These are phyloP conservation scores for Knipowitschia caucasica DNA, from an alignment of 2,797 vertebrate genomes.

Conservation along the genomic window DNA sequence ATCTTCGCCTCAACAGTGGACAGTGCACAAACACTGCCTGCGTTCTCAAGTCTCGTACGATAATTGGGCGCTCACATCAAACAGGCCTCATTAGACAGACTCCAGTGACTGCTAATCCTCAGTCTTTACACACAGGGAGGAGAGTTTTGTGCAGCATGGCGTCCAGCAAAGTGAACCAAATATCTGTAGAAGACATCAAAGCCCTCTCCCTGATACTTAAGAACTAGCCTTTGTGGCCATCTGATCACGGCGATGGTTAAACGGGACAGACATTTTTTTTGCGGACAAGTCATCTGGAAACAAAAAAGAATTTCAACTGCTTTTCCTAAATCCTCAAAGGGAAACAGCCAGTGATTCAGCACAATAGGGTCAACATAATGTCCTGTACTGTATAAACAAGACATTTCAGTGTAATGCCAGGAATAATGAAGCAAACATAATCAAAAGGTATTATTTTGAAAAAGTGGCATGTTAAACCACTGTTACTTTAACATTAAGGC, in stretches of 20 bases:
- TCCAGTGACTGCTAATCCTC: slow-evolving; percentile 75
- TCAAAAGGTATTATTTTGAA: slow-evolving; percentile 1
- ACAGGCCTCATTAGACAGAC: slow-evolving; percentile 76
- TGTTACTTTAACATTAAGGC: slow-evolving; percentile 16
- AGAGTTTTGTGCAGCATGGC: slow-evolving; percentile 59
- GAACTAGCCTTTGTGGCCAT: slow-evolving; percentile 25
- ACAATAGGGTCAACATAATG: slow-evolving; percentile 14
- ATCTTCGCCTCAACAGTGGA: slow-evolving; percentile 38
- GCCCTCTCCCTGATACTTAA: slow-evolving; percentile 42
- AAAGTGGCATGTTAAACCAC: slow-evolving; percentile 11
- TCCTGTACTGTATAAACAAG: not conserved
- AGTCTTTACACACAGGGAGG: slow-evolving; percentile 65
- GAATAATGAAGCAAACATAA: not conserved
- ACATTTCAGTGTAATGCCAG: no score
- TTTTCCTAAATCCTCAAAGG: slow-evolving; percentile 32
- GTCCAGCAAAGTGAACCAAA: slow-evolving; percentile 64
- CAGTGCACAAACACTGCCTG: slow-evolving; percentile 22
- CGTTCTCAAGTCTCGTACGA: slow-evolving; percentile 40
- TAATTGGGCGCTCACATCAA: slow-evolving; percentile 81
- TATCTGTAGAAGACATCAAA: slow-evolving; percentile 78
- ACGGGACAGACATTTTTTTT: slow-evolving; percentile 30
- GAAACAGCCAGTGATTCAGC: slow-evolving; percentile 24
- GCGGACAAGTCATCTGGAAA: slow-evolving; percentile 55
- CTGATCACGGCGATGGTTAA: slow-evolving; percentile 34
- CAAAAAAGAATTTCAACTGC: slow-evolving; percentile 40